Conservation (phyloP, 2,888 invertebrate species). For the Protonemura montana region DNA sequence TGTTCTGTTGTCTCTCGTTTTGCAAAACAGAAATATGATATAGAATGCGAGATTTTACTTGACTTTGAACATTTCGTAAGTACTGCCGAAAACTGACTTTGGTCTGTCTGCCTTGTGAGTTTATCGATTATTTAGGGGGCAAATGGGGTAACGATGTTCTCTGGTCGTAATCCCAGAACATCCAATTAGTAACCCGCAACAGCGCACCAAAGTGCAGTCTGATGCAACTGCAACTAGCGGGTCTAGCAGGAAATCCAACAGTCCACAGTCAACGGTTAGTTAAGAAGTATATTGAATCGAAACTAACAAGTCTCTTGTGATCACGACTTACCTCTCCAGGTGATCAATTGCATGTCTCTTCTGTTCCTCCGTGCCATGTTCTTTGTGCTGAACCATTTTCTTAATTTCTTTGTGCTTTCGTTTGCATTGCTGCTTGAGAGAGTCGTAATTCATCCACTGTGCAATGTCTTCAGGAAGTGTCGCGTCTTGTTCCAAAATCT, state of each 20-base stretch:
- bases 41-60: background rate
- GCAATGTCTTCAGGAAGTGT: slow-evolving; percentile 63
- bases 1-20: background rate
- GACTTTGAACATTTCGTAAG: background rate
- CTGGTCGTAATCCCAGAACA: slow-evolving; percentile 4
- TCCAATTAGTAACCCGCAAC: background rate
- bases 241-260: background rate
- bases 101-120: background rate
- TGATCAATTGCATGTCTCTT: slow-evolving; percentile 50
- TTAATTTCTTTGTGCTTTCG: slow-evolving; percentile 57
- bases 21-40: background rate
- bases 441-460: slow-evolving; percentile 67
- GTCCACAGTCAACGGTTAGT: background rate
- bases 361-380: slow-evolving; percentile 49
- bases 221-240: background rate
- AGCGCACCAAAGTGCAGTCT: background rate
- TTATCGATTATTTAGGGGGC: background rate
- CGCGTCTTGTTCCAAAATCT: slow-evolving; percentile 60
- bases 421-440: slow-evolving; percentile 66
- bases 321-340: slow-evolving; percentile 50
- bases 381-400: slow-evolving; percentile 50
- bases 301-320: background rate
- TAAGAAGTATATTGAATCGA: background rate
- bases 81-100: background rate
- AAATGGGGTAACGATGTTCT: background rate